These are phyloP conservation scores for Smutsia temminckii DNA, from an alignment of 2,797 vertebrate species.

Conservation along the genomic window DNA sequence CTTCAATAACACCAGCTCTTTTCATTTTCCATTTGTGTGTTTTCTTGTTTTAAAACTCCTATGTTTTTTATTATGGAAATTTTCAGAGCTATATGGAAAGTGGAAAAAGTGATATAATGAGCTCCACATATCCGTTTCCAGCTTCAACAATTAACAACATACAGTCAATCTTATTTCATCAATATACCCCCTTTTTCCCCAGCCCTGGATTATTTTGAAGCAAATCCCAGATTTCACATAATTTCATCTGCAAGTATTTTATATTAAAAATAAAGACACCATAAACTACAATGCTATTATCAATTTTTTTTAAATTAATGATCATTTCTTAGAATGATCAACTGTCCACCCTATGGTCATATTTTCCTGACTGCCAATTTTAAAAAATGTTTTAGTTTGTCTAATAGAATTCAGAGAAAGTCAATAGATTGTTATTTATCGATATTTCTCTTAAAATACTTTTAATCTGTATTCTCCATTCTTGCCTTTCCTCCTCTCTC, in stretches of 20 bases:
- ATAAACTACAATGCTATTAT: background rate
- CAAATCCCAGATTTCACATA: background rate
- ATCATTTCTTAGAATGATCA: background rate
- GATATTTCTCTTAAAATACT: background rate
- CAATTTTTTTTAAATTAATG: background rate
- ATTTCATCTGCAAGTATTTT: background rate
- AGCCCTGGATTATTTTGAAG: background rate
- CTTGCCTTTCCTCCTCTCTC: background rate
- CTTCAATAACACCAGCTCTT: background rate
- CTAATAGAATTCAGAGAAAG: background rate
- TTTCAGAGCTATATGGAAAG: background rate
- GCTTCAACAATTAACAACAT: background rate
- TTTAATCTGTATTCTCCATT: background rate
- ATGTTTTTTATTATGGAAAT: background rate
- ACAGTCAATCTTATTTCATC: background rate
- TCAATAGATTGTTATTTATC: background rate
- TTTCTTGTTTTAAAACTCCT: background rate
- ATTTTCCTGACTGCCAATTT: background rate
- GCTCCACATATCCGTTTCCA: background rate
- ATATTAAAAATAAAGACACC: background rate
- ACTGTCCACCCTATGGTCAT: background rate
- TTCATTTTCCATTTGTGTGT: background rate
- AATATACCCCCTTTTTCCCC: background rate
- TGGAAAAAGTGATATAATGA: background rate
- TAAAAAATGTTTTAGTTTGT: background rate